Percentiles rank a stretch among this genome's conserved stretches.
These are phyloP conservation scores for Ladona fulva DNA, from an alignment of 1,140 invertebrate genomes.

Conservation along the genomic window DNA sequence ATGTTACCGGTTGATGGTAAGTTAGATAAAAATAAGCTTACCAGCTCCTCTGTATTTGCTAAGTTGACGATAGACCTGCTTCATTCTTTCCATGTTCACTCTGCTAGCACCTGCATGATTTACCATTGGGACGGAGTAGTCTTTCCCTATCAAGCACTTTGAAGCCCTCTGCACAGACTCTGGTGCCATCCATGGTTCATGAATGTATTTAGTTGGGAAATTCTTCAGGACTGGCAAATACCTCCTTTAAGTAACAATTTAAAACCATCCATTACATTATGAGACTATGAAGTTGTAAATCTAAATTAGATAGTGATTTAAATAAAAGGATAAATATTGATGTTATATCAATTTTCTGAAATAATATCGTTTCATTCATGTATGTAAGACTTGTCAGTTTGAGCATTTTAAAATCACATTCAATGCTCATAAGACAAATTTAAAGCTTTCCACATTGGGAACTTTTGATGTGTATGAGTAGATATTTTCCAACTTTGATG, in stretches of 20 bases:
- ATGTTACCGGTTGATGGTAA: too few species aligned
- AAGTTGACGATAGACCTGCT: constrained; percentile 75
- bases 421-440: too few species aligned
- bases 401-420: too few species aligned
- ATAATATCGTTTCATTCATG: background rate
- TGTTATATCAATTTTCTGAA: too few species aligned
- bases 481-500: too few species aligned
- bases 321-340: too few species aligned
- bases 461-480: too few species aligned
- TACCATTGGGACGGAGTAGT: constrained; percentile 80
- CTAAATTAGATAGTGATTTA: too few species aligned
- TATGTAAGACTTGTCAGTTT: too few species aligned
- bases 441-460: too few species aligned
- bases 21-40: background rate
- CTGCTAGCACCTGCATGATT: constrained; percentile 65
- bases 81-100: constrained; percentile 78
- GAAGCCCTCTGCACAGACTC: constrained; percentile 64
- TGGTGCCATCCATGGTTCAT: constrained; percentile 83
- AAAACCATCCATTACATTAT: too few species aligned
- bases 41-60: constrained; percentile 43
- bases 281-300: too few species aligned
- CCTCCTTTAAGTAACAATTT: constrained; percentile 46
- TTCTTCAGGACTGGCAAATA: constrained; percentile 74
- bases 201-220: constrained; percentile 76
- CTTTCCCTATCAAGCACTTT: constrained; percentile 71